Evolutionary conservation across 1,140 invertebrate genomes (phyloP).

Genomic region (Dolichoris vasculosae): DNA sequence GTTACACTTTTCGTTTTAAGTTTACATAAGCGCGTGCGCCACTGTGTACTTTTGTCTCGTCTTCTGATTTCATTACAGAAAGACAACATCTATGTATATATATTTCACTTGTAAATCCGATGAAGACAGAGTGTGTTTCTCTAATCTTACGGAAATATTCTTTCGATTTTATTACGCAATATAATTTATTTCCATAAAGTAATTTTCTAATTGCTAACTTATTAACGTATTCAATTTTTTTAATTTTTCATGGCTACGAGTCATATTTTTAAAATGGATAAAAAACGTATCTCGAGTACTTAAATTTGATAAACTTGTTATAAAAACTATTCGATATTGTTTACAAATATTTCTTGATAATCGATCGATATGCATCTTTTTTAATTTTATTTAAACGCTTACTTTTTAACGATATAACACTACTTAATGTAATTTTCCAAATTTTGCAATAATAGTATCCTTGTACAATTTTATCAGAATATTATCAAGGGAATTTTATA

Average conservation of each 20-base stretch:
- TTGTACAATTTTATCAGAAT: constrained; percentile 17
- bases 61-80: constrained; percentile 7
- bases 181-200: background rate
- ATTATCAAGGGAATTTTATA: constrained; percentile 1
- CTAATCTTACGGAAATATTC: too few relatives aligned
- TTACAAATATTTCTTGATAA: background rate
- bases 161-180: too few relatives aligned
- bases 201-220: background rate
- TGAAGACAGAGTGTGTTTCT: too few relatives aligned
- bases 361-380: background rate
- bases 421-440: too few relatives aligned
- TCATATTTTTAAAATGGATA: background rate
- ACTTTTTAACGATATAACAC: background rate
- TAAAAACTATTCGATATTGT: too few relatives aligned
- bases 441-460: background rate
- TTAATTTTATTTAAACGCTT: background rate
- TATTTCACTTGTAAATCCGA: too few relatives aligned
- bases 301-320: too few relatives aligned
- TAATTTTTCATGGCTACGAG: background rate
- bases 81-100: background rate
- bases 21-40: constrained; percentile 15
- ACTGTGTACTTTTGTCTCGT: constrained; percentile 24
- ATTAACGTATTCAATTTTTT: background rate
- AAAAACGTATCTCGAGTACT: background rate
- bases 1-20: constrained; percentile 20